Base-by-base conservation (phyloP, 1,140 invertebrate genomes). In the Pogonomyrmex barbatus region DNA sequence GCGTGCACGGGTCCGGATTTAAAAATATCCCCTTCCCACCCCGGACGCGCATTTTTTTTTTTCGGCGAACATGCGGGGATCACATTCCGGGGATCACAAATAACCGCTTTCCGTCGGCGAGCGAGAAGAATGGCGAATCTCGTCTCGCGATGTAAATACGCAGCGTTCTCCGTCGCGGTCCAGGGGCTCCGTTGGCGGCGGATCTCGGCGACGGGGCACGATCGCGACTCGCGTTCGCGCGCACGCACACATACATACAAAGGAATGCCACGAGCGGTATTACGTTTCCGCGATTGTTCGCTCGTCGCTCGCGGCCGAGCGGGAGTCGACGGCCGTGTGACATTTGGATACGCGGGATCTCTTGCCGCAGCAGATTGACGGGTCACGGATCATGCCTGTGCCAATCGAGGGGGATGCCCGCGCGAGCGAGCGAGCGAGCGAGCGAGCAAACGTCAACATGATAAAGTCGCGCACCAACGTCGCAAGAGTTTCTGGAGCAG, bases 361-460 rank as follows among this genome's bases (percentile, higher is more conserved):
- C 58, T 36, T 81, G 63, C 36, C 56, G 58, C 36, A 63, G 47
- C 71, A 50, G 82, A 90, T 88, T 88, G 87, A 77, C 77, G 84
- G 89, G 88, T 90, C 89, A 88, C 76, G 88, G 89, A 90, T 73
- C 86, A 82, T 67, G 77, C 81, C 78, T 62, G 24, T 24, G 82
- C 81, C 79, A 81, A 87, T 87, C 81, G 76, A 70, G 70, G 33
- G 17, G 73, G 83, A 83, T 87, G 56, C 68, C 39, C 52, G 36
- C 10, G 70, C 24, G 24, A 30, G 76, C 47, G 45, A 90, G 85
- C 67, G n/a, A n/a, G n/a, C n/a, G n/a, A n/a, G 70, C 24, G 24
- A 30, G 76, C 47, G 45, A 90, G 85, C 67, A 71, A 91, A 91
- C 90, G 88, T 91, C 89, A 90, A 87, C 89, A 88, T n/a, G 87